phyloP scores from a whole-genome alignment of 2,797 vertebrate species.

The Margarornis squamiger region DNA sequence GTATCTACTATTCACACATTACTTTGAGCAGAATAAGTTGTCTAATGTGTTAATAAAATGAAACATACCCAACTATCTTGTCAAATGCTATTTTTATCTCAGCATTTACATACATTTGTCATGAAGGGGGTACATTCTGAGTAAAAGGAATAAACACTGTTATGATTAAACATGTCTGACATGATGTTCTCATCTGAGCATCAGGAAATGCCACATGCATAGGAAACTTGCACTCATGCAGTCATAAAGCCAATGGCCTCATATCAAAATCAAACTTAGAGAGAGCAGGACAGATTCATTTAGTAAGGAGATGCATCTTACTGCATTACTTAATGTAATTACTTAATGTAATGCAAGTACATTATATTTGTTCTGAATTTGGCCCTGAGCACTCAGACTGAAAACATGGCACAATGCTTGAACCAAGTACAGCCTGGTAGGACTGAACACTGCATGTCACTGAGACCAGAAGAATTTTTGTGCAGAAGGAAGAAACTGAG shows the following conservation, averaged over 20 bases:
- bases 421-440: neutral
- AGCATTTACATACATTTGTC: constrained; percentile 62
- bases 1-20: constrained; percentile 44
- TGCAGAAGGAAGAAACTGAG: neutral
- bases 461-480: neutral
- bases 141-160: constrained; percentile 53
- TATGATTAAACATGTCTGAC: constrained; percentile 59
- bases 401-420: neutral
- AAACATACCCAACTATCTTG: constrained; percentile 54
- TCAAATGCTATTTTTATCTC: constrained; percentile 55
- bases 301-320: neutral
- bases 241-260: neutral
- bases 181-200: constrained; percentile 22
- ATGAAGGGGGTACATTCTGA: constrained; percentile 1
- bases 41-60: constrained; percentile 57
- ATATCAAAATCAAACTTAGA: neutral
- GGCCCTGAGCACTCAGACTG: neutral
- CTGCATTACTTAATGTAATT: neutral
- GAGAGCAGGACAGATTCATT: neutral
- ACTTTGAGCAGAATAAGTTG: constrained; percentile 48
- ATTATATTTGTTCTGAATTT: neutral
- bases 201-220: constrained; percentile 20
- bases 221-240: constrained; percentile 6
- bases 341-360: neutral
- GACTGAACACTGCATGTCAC: neutral